Evolutionary conservation across 37 sponge, comb jelly and placozoan species (phyloP), one percentile per base, ranked within the genome.

Genomic region (Amphimedon queenslandica): DNA sequence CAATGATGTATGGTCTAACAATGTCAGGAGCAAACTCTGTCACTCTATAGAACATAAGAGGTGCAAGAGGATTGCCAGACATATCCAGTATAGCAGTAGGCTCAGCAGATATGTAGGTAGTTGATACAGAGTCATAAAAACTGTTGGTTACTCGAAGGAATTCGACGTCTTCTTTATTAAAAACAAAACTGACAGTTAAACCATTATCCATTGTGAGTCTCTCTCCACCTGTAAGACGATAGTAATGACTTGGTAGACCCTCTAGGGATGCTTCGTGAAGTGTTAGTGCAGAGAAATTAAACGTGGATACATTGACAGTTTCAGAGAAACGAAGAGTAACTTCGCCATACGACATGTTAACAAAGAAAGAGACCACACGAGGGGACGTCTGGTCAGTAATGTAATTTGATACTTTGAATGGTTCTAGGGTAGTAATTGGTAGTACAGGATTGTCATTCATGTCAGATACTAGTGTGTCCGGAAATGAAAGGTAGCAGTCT

Each of bases 311-410:
- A 60, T 93, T 84, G 65, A 93, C 93, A 23, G 86, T 65, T 67
- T 93, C 93, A 63, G 79, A 76, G 57, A 93, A 93, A 3, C 58
- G 33, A 16, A 93, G 65, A 35, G 82, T 69, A 16, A 93, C 64
- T 37, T 84, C 67, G 2, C 93, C 93, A 25, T 77, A 57, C 1
- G 93, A 75, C 93, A 93, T 93, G 79, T 84, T 83, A n/a, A 93
- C 86, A n/a, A 73, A 10, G 35, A 85, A 80, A 53, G 33, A 68
- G 37, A 78, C 64, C 37, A 93, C 75, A 3, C 55, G 51, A n/a
- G 93, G 93, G 31, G 80, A 35, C 8, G 81, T 93, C 1, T 34
- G 69, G 47, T 93, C 93, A 0, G 55, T 4, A 8, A 88, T 74
- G 76, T 84, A 93, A 4, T 66, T 40, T n/a, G 67, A 40, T 0